These are phyloP conservation scores for Ginglymostoma cirratum DNA, from an alignment of 2,113 vertebrate genomes.

Conservation along the genomic window DNA sequence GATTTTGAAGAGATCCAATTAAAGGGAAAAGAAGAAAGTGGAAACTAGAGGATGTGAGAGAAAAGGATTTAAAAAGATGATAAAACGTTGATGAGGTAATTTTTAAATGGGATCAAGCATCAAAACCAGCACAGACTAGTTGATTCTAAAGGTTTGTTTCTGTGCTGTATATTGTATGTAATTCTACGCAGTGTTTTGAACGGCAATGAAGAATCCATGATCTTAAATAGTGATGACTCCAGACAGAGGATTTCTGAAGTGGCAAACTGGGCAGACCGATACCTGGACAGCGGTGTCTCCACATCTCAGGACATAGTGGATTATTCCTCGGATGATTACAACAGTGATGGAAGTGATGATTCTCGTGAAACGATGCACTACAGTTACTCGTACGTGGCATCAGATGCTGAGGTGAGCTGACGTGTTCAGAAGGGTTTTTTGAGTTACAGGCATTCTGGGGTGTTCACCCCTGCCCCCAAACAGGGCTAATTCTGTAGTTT, in stretches of 20 bases:
- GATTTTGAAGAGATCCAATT: background rate
- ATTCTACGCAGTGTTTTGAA: background rate
- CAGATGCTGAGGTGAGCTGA: constrained; percentile 57
- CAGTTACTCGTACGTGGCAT: constrained; percentile 55
- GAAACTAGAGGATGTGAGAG: background rate
- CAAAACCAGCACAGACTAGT: background rate
- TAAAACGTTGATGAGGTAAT: background rate
- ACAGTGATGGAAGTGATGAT: constrained; percentile 54
- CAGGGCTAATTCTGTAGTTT: background rate
- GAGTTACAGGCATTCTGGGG: background rate
- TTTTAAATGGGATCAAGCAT: background rate
- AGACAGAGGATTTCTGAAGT: constrained; percentile 48
- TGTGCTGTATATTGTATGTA: background rate
- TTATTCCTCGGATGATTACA: constrained; percentile 46
- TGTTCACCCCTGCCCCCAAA: background rate
- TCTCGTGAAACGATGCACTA: constrained; percentile 50
- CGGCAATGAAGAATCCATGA: constrained; percentile 40
- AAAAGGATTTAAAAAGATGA: background rate
- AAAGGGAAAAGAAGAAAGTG: background rate
- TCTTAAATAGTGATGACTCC: constrained; percentile 40
- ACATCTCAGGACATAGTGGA: constrained; percentile 47
- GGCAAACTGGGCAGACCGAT: constrained; percentile 59
- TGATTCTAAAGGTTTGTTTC: background rate
- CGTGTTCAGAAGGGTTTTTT: background rate
- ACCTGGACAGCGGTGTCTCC: constrained; percentile 62